Percentiles rank a stretch among this genome's conserved stretches.
Conservation (phyloP, 1,140 invertebrate genomes). For the Uloborus diversus region DNA sequence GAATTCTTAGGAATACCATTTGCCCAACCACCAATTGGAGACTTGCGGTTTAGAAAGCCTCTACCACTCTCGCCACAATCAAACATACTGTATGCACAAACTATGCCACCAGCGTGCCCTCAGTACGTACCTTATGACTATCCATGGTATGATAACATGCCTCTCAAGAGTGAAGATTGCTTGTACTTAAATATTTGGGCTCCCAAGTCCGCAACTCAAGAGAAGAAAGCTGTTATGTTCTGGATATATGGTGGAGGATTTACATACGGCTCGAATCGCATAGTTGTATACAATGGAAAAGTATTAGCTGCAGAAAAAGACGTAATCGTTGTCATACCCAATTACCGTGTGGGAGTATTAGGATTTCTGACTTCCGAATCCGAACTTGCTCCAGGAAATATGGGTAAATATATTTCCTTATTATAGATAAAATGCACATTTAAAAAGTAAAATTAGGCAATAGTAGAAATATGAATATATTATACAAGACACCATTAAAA, state of each 20-base stretch:
- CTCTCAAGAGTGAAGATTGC: constrained; percentile 77
- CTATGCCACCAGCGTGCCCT: background rate
- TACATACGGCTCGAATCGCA: constrained; percentile 36
- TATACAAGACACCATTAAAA: background rate
- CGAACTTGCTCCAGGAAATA: constrained; percentile 93
- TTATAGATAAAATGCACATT: background rate
- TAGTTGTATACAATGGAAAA: constrained; percentile 78
- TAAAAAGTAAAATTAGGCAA: background rate
- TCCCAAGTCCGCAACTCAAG: constrained; percentile 62
- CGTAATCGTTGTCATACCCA: constrained; percentile 93
- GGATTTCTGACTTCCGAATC: constrained; percentile 92
- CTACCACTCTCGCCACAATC: too few relatives aligned
- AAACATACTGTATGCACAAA: too few relatives aligned
- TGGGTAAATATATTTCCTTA: constrained; percentile 71
- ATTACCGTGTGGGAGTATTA: constrained; percentile 93
- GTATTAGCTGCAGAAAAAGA: constrained; percentile 89
- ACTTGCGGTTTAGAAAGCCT: background rate
- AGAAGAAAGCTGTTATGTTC: constrained; percentile 63
- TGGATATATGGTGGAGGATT: constrained; percentile 61
- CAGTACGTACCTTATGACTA: background rate
- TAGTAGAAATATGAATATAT: background rate
- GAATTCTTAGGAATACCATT: constrained; percentile 8
- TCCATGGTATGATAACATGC: background rate
- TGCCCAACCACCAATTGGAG: background rate
- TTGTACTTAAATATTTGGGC: constrained; percentile 93